phyloP scores from a whole-genome alignment of 2,888 invertebrate species.

The Rambutsinella grinnellia region DNA sequence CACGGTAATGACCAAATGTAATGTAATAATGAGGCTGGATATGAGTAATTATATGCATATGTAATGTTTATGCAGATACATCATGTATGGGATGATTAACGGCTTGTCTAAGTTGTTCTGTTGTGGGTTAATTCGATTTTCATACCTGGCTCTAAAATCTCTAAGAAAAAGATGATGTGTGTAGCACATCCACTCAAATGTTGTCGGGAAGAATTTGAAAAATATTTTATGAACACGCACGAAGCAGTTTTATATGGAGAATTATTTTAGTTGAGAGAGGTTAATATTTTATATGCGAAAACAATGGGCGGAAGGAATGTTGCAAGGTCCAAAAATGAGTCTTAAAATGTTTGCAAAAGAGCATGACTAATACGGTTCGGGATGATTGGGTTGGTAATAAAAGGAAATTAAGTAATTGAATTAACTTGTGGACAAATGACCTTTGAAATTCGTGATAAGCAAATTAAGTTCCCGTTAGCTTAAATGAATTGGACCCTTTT shows the following conservation, averaged over 20 bases:
- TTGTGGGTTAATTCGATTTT: conserved; percentile 50
- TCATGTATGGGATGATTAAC: conserved; percentile 37
- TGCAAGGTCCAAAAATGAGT: too few species aligned
- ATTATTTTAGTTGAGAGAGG: too few species aligned
- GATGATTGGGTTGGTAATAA: too few species aligned
- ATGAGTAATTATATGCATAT: conserved; percentile 31
- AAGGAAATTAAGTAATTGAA: conserved; percentile 40
- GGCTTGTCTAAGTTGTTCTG: conserved; percentile 25
- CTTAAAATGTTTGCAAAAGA: too few species aligned
- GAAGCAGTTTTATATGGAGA: too few species aligned
- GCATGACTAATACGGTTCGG: too few species aligned
- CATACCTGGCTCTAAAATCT: conserved; percentile 16
- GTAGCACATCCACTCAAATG: background rate
- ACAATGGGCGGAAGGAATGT: too few species aligned
- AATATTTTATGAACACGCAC: conserved; percentile 24
- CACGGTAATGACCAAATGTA: background rate
- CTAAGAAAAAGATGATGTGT: background rate
- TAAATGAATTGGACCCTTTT: too few species aligned
- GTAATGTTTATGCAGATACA: background rate
- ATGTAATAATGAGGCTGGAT: background rate
- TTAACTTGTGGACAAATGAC: conserved; percentile 30
- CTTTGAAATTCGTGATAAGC: conserved; percentile 35
- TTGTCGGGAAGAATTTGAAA: background rate
- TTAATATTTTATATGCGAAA: too few species aligned
- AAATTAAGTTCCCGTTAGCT: conserved; percentile 39